These are phyloP conservation scores for Drosophila kanekoi DNA, from an alignment of 2,888 invertebrate species.

Conservation along the genomic window DNA sequence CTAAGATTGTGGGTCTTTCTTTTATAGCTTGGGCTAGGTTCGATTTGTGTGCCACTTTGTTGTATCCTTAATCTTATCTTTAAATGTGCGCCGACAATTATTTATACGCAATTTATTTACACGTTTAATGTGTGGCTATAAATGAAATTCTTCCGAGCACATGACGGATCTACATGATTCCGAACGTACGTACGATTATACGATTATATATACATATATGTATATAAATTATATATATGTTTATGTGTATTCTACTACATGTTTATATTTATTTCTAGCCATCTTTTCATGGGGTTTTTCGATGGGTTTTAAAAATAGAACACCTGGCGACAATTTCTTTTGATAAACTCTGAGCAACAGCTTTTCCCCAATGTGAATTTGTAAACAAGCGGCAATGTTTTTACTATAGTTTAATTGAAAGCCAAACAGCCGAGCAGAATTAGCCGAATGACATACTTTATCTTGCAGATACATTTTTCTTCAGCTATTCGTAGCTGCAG, in stretches of 20 bases:
- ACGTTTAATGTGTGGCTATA: constrained; percentile 23
- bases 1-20: background rate
- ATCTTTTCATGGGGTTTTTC: constrained; percentile 13
- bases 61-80: constrained; percentile 19
- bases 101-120: constrained; percentile 33
- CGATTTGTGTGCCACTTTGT: background rate
- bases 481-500: constrained; percentile 3
- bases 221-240: constrained; percentile 19
- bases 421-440: constrained; percentile 41
- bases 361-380: constrained; percentile 41
- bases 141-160: constrained; percentile 27
- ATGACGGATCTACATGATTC: constrained; percentile 39
- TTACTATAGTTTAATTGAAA: constrained; percentile 47
- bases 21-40: constrained; percentile 3
- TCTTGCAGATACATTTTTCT: constrained; percentile 40
- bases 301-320: constrained; percentile 51
- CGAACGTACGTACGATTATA: background rate
- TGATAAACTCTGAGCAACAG: constrained; percentile 34
- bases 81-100: constrained; percentile 19
- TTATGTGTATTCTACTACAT: constrained; percentile 14
- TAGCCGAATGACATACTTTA: constrained; percentile 50
- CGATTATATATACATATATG: background rate
- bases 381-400: constrained; percentile 66
- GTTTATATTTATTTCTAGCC: constrained; percentile 37
- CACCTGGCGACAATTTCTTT: constrained; percentile 52